Evolutionary conservation across 2,797 vertebrate genomes (phyloP).

Genomic region (Platalea minor): DNA sequence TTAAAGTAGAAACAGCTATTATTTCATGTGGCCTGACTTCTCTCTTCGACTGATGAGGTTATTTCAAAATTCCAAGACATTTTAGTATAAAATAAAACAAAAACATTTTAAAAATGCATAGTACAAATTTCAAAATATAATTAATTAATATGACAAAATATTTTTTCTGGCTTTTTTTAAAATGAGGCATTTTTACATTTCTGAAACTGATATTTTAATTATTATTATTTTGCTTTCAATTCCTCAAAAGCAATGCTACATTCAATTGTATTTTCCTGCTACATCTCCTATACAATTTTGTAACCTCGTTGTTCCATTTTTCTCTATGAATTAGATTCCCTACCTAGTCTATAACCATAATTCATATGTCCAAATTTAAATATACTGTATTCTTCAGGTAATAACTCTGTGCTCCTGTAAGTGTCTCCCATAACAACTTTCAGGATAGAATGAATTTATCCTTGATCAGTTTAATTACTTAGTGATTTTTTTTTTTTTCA

Average conservation of each 20-base stretch:
- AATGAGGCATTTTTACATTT: neutral
- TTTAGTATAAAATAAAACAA: neutral
- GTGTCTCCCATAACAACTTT: neutral
- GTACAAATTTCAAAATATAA: neutral
- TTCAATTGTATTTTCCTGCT: neutral
- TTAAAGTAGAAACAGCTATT: neutral
- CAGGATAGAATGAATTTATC: neutral
- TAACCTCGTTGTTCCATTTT: neutral
- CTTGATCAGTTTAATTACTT: neutral
- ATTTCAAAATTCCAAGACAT: neutral
- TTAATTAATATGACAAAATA: neutral
- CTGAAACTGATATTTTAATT: neutral
- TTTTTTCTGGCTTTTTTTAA: neutral
- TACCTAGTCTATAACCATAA: neutral
- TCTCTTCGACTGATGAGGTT: neutral
- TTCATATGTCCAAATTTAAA: neutral
- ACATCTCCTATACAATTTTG: neutral
- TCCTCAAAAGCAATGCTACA: neutral
- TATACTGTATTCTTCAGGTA: neutral
- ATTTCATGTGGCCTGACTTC: neutral
- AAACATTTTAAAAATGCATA: neutral
- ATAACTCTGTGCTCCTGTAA: neutral
- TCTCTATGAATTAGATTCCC: neutral
- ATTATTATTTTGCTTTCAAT: neutral
- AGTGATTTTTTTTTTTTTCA: neutral